Evolutionary conservation across 2,888 invertebrate species (phyloP), one percentile per base, ranked within the genome.

Genomic region (Neuroscelio doddi): DNA sequence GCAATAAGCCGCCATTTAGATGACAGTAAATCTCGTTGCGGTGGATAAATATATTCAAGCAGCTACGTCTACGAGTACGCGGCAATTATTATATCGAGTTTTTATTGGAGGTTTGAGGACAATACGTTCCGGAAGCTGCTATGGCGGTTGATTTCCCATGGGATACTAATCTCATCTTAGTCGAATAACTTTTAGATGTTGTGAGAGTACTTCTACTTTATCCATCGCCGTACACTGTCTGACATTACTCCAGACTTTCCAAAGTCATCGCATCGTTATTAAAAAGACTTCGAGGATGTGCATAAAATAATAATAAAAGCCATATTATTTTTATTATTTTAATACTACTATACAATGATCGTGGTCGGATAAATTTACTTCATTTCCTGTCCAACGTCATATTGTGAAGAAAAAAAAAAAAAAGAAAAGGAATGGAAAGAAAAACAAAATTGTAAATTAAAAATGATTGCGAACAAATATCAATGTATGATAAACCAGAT

Each of bases 51-150:
- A 39, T 55, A 56, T 58, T 52, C 34, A 59, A 56, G 42, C 27
- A 49, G 47, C 10, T 49, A 42, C 46, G 34, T 65, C 62, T 62
- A 46, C 38, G 58, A 68, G 70, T 67, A 67, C 62, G 68, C 76
- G 77, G 72, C 73, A 80, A 82, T 82, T 81, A 81, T 75, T 75
- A 75, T 72, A 70, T 72, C 64, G 72, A 78, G 75, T 78, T 81
- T 78, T 77, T 75, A 78, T 79, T 71, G 69, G 74, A 73, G 72
- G 75, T 75, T 69, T 63, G 74, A 72, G 73, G 77, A 77, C 77
- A 80, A 76, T 78, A 77, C 70, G 72, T 75, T 76, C 68, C 64
- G 65, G 69, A 70, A 73, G 72, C 74, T 66, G 63, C 53, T 61
- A 52, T 66, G 56, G 64, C 66, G 64, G 72, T 68, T 82, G 80